Base-by-base conservation (phyloP, 2,113 vertebrate species). In the Chaetops frenatus region DNA sequence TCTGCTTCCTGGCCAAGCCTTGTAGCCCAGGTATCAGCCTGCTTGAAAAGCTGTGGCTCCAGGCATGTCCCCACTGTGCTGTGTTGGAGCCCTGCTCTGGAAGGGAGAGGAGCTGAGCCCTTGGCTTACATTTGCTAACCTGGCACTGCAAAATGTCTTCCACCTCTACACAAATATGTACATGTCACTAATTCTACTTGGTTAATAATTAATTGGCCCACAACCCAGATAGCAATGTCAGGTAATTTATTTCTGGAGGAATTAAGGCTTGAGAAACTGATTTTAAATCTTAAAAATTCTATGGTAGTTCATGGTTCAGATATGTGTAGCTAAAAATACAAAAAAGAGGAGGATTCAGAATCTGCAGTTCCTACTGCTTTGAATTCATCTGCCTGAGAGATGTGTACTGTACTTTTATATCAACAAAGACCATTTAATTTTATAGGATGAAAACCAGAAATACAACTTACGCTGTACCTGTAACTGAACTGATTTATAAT, bases 401-500 rank as follows among this genome's bases (percentile, higher is more conserved):
- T 67, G 18, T 25, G 33, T 58, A 66, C 36, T 62, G 14, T 12
- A 47, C 27, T 44, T 88, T 17, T 60, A 16, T n/a, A 83, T 25
- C 64, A 93, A 85, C 56, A 77, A 45, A 73, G 18, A 69, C 4
- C 70, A 66, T 85, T 50, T 77, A 48, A 61, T 82, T 73, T 83
- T 56, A 60, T n/a, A 81, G 60, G 24, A 74, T 81, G 56, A 77
- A 86, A 91, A 45, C 48, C 17, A 78, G 67, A 77, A 86, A 65
- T 57, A 62, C 58, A 88, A 70, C 10, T 80, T 83, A 56, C 36
- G 35, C 29, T 70, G 71, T 51, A 73, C 51, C 74, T 51, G 24
- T 66, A 90, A 86, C 57, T 45, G 54, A 91, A 56, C 70, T 31
- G 51, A 91, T 47, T 83, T 88, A 58, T 90, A 95, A 90, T 93